Conservation (phyloP, 1,140 invertebrate genomes). For the Lucilia sericata region DNA sequence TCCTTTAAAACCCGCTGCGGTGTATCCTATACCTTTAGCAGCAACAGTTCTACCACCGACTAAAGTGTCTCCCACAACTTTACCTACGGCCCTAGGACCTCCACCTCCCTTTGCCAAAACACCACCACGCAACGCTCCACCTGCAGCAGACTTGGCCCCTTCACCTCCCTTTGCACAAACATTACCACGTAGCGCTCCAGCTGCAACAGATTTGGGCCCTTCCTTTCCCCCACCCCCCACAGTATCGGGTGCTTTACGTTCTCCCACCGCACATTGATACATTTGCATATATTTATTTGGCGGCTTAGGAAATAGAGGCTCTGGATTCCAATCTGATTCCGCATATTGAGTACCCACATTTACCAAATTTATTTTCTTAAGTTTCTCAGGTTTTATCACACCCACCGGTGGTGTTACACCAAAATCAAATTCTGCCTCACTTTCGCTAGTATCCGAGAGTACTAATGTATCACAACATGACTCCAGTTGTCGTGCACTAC, state of each 20-base stretch:
- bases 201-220: neutral
- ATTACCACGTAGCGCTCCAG: neutral
- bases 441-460: conserved; percentile 60
- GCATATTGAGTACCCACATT: conserved; percentile 59
- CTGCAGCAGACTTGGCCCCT: neutral
- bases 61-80: neutral
- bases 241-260: neutral
- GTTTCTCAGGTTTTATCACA: conserved; percentile 56
- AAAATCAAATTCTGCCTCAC: conserved; percentile 62
- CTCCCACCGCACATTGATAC: conserved; percentile 46
- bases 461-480: conserved; percentile 52
- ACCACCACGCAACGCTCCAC: neutral
- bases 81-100: neutral
- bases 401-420: conserved; percentile 65
- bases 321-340: conserved; percentile 58
- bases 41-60: neutral
- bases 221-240: neutral
- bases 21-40: neutral
- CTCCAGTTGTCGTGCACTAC: conserved; percentile 49
- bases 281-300: conserved; percentile 52
- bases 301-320: conserved; percentile 52
- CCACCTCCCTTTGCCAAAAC: conserved; percentile 12
- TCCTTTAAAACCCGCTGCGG: no score
- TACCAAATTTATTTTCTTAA: conserved; percentile 51
- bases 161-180: no score